phyloP scores from a whole-genome alignment of 2,888 invertebrate genomes.

The Argynnis bischoffii region DNA sequence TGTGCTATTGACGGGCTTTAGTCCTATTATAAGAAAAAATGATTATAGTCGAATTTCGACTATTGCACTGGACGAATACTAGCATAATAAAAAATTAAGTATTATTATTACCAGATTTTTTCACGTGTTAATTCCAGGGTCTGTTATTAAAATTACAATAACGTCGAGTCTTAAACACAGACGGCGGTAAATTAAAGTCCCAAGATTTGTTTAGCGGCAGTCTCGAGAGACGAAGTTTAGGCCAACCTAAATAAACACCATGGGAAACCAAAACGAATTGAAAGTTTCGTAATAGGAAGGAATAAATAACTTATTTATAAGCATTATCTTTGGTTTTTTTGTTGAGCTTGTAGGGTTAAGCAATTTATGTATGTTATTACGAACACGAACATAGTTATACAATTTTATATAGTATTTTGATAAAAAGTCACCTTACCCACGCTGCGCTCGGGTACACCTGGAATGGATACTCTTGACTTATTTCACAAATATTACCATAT shows the following conservation, averaged over 20 bases:
- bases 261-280: slow-evolving; percentile 3
- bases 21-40: no score
- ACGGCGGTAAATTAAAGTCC: slow-evolving; percentile 17
- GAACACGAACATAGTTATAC: no score
- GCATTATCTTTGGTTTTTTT: background rate
- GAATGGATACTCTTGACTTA: no score
- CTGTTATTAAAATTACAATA: slow-evolving; percentile 16
- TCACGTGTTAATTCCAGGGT: background rate
- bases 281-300: slow-evolving; percentile 4
- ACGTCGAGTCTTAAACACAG: slow-evolving; percentile 2
- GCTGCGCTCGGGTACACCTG: no score
- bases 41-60: no score
- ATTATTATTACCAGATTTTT: background rate
- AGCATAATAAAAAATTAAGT: background rate
- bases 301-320: slow-evolving; percentile 16
- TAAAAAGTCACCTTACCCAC: no score
- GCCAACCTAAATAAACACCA: slow-evolving; percentile 23
- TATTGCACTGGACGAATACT: background rate
- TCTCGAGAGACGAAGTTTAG: slow-evolving; percentile 17
- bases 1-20: no score
- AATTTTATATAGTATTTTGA: no score
- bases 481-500: no score
- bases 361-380: no score
- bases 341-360: no score
- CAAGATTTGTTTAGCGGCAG: slow-evolving; percentile 16